phyloP scores from a whole-genome alignment of 2,888 invertebrate genomes.

The Beris chalybata region DNA sequence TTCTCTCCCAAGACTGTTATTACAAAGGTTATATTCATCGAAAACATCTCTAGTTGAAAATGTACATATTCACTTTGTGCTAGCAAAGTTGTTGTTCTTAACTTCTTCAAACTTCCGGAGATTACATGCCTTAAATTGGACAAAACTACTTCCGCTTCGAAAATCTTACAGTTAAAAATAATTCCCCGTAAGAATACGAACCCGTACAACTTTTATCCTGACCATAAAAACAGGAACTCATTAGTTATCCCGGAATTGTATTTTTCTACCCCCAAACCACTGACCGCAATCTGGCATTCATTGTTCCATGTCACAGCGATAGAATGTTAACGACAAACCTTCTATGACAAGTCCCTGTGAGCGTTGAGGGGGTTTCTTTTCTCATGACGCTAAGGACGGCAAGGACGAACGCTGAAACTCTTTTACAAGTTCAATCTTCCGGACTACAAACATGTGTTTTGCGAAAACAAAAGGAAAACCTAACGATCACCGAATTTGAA shows the following conservation, averaged over 20 bases:
- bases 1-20: too few relatives aligned
- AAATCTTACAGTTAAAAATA: too few relatives aligned
- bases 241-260: conserved; percentile 30
- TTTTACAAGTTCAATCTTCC: conserved; percentile 21
- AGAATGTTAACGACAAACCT: conserved; percentile 22
- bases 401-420: background rate
- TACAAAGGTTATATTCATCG: too few relatives aligned
- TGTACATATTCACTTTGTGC: too few relatives aligned
- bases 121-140: too few relatives aligned
- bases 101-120: too few relatives aligned
- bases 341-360: conserved; percentile 15
- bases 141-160: too few relatives aligned
- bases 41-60: too few relatives aligned
- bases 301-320: conserved; percentile 27
- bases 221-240: conserved; percentile 26
- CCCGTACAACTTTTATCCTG: background rate
- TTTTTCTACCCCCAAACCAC: conserved; percentile 26
- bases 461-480: conserved; percentile 4
- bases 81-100: too few relatives aligned
- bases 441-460: conserved; percentile 10
- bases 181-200: too few relatives aligned
- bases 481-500: conserved; percentile 14
- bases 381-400: conserved; percentile 4
- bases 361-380: conserved; percentile 1
- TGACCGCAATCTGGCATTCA: conserved; percentile 32